Conservation (phyloP, 2,113 vertebrate species). For the Hoplias malabaricus region DNA sequence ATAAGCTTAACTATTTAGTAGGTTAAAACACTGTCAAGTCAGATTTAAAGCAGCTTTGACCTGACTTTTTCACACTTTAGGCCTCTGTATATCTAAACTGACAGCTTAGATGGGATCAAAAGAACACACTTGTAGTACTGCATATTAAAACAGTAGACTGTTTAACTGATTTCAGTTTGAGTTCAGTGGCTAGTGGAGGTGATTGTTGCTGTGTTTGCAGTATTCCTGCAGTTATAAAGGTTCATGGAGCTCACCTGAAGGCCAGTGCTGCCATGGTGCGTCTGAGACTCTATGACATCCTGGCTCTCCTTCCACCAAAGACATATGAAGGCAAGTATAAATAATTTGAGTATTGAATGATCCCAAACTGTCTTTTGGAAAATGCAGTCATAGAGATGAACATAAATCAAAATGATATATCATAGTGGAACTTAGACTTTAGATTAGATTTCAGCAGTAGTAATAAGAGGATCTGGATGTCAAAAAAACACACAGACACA, state of each 20-base stretch:
- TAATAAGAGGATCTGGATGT: too few species aligned
- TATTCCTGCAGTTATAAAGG: conserved; percentile 94
- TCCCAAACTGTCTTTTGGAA: too few species aligned
- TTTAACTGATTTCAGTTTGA: not conserved
- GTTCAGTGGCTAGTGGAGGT: not conserved
- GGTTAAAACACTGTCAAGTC: not conserved
- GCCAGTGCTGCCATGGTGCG: conserved; percentile 98
- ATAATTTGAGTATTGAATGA: too few species aligned
- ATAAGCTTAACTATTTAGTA: not conserved
- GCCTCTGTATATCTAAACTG: not conserved
- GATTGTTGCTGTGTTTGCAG: conserved; percentile 62
- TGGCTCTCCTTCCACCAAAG: conserved; percentile 95
- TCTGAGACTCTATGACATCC: conserved; percentile 93
- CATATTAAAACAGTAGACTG: not conserved
- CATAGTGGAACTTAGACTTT: too few species aligned
- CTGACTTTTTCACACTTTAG: not conserved
- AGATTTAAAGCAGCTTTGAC: not conserved
- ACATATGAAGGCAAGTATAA: conserved; percentile 96
- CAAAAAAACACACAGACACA: too few species aligned
- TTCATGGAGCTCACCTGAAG: conserved; percentile 95
- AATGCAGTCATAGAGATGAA: too few species aligned
- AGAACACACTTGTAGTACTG: not conserved
- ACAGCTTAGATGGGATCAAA: not conserved
- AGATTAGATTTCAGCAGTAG: too few species aligned
- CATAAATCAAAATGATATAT: too few species aligned